These are phyloP conservation scores for Petrolisthes manimaculis DNA, from an alignment of 2,888 invertebrate genomes.

Conservation along the genomic window DNA sequence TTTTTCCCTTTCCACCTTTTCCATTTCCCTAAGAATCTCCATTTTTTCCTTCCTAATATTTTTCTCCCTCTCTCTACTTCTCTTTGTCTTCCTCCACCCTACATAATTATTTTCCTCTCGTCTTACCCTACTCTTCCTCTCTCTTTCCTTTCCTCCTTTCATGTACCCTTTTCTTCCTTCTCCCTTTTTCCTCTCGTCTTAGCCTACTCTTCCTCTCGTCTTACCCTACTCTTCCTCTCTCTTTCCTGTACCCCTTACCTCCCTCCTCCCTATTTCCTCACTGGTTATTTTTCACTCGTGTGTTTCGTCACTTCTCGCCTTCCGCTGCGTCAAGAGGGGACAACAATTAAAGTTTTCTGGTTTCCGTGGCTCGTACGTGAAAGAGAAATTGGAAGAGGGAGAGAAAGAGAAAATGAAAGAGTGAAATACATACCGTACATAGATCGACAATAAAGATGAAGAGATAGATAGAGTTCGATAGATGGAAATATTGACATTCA, in stretches of 20 bases:
- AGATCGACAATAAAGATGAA: background rate
- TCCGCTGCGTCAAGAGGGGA: too few species aligned
- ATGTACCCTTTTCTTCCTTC: background rate
- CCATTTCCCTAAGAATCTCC: too few species aligned
- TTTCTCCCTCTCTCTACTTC: background rate
- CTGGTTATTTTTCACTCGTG: too few species aligned
- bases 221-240: background rate
- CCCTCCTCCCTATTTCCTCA: background rate
- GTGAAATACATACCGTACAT: background rate
- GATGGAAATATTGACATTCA: background rate
- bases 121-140: background rate
- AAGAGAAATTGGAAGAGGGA: background rate
- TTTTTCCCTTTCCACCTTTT: background rate
- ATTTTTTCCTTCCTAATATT: background rate
- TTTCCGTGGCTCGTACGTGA: background rate
- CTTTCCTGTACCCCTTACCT: background rate
- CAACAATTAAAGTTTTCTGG: too few species aligned
- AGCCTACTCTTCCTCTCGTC: background rate
- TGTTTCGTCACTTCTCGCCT: too few species aligned
- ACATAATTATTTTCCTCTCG: background rate
- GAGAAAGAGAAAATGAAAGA: background rate
- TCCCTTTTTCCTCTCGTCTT: background rate
- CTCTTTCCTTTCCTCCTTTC: constrained; percentile 23
- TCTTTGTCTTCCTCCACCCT: background rate
- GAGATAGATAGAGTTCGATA: constrained; percentile 9